A percentile compares a stretch with the other conserved stretches of the same genome.
Conservation (phyloP, 2,888 invertebrate genomes). For the Hetaerina titia region DNA sequence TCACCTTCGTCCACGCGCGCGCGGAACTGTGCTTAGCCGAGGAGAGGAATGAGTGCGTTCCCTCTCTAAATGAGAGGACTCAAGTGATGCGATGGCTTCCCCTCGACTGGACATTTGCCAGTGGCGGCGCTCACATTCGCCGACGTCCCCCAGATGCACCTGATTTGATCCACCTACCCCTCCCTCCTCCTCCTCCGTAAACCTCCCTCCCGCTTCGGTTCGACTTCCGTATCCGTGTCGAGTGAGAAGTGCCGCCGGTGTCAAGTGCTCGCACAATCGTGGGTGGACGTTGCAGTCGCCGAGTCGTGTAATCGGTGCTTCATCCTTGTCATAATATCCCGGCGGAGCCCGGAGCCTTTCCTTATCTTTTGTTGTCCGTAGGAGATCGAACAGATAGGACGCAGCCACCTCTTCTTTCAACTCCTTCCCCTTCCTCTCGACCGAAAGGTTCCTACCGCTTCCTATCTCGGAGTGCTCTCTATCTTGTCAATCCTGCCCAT, state of each 20-base stretch:
- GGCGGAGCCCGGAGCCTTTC: neutral
- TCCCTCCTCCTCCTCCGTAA: too few species aligned
- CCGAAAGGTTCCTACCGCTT: neutral
- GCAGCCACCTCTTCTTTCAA: too few species aligned
- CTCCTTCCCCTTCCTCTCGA: neutral
- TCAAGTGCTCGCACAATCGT: neutral
- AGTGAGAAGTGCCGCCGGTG: neutral
- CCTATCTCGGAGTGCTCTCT: too few species aligned
- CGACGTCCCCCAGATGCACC: too few species aligned
- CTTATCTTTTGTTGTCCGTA: slow-evolving; percentile 14
- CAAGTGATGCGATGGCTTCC: neutral
- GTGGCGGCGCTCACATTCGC: neutral
- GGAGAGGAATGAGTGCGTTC: neutral
- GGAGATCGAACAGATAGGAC: slow-evolving; percentile 2
- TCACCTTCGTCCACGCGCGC: neutral
- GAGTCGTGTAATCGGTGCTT: neutral
- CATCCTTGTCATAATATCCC: neutral
- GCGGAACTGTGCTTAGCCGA: neutral
- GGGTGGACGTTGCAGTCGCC: neutral
- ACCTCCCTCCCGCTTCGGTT: neutral
- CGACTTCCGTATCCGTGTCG: neutral
- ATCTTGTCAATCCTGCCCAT: neutral
- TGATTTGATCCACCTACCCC: neutral
- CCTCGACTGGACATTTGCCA: neutral
- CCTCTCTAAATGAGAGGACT: neutral